phyloP scores from a whole-genome alignment of 1,140 invertebrate species.

The Holcopasites calliopsidis region DNA sequence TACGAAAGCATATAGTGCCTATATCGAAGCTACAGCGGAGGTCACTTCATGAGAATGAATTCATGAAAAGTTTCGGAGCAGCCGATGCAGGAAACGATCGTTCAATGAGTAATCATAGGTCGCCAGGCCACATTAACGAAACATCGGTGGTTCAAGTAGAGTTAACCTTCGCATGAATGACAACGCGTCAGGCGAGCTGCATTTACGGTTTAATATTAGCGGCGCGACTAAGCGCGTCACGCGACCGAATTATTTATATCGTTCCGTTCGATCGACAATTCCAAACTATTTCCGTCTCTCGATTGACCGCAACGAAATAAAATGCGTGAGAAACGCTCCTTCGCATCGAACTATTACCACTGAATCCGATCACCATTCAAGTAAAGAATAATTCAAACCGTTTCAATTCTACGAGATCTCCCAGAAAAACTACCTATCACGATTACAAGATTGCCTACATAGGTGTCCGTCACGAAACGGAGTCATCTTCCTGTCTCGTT shows the following conservation, averaged over 20 bases:
- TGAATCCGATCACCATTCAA: no score
- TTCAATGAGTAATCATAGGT: constrained; percentile 42
- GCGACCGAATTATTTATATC: constrained; percentile 58
- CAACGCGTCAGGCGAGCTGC: constrained; percentile 5
- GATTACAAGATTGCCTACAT: no score
- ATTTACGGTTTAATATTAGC: constrained; percentile 38
- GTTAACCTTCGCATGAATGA: constrained; percentile 27
- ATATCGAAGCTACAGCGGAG: neutral
- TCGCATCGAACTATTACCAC: neutral
- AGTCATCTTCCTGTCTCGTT: neutral
- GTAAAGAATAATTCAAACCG: neutral
- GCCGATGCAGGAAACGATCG: neutral
- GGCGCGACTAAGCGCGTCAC: constrained; percentile 33
- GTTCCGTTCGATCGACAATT: neutral
- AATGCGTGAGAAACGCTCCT: neutral
- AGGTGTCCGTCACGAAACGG: constrained; percentile 23
- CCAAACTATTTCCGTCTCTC: neutral
- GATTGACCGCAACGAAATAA: neutral
- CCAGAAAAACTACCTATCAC: no score
- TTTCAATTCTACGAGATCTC: neutral
- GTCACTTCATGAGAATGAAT: neutral
- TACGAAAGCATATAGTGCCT: neutral
- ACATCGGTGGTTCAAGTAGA: constrained; percentile 34
- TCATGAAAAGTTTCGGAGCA: neutral
- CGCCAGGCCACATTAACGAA: constrained; percentile 45